Conservation (phyloP, 2,888 invertebrate species). For the Hetaerina titia region DNA sequence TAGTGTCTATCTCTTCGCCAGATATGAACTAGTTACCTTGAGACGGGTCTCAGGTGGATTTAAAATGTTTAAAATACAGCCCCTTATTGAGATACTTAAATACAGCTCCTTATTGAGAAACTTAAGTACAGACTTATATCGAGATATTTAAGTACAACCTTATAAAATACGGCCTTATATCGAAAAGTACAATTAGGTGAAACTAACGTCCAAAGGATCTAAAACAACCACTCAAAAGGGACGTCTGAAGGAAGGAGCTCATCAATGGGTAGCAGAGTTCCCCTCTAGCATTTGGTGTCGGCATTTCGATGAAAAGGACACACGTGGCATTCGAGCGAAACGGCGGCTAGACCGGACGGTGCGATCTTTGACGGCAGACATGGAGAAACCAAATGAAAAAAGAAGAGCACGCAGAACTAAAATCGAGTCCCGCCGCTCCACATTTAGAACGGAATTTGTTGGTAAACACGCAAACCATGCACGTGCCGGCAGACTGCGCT, state of each 20-base stretch:
- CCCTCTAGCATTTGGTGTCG: conserved; percentile 6
- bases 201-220: too few relatives aligned
- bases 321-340: background rate
- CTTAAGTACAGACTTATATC: too few relatives aligned
- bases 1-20: too few relatives aligned
- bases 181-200: too few relatives aligned
- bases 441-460: conserved; percentile 31
- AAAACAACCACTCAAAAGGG: too few relatives aligned
- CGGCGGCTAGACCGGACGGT: background rate
- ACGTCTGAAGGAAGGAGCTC: background rate
- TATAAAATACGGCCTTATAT: too few relatives aligned
- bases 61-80: too few relatives aligned
- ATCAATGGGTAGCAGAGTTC: background rate
- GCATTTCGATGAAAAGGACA: background rate
- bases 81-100: too few relatives aligned
- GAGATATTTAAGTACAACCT: too few relatives aligned
- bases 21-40: too few relatives aligned
- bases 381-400: background rate
- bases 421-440: conserved; percentile 14
- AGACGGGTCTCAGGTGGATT: too few relatives aligned
- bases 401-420: background rate
- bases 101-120: too few relatives aligned
- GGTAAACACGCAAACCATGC: conserved; percentile 13
- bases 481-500: background rate
- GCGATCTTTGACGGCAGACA: background rate